A percentile compares a stretch with the other conserved stretches of the same genome.
Evolutionary conservation across 2,113 vertebrate species (phyloP).

Genomic region (Hippocampus zosterae): DNA sequence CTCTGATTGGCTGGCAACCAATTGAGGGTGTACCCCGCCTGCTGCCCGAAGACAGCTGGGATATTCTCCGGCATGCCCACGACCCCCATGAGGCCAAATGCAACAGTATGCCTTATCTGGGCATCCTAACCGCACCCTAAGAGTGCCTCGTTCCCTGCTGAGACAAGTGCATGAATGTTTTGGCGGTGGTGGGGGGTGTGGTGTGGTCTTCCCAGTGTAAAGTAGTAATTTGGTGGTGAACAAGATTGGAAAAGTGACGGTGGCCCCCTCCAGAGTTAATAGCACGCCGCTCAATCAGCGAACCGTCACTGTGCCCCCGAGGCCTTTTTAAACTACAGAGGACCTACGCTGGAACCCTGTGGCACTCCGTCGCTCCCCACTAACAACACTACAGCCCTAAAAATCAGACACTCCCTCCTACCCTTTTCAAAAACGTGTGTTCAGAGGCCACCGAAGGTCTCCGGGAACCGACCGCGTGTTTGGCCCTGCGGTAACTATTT

Average conservation of each 20-base stretch:
- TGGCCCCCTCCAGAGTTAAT: constrained; percentile 42
- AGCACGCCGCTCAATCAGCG: constrained; percentile 52
- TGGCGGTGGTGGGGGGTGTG: constrained; percentile 28
- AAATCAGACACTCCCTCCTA: constrained; percentile 8
- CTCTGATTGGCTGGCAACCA: no score
- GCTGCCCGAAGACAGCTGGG: no score
- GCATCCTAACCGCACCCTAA: constrained; percentile 39
- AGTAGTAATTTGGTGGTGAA: constrained; percentile 64
- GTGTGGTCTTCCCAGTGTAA: constrained; percentile 37
- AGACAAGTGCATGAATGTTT: constrained; percentile 58
- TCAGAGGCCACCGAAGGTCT: constrained; percentile 5
- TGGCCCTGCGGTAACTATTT: constrained; percentile 36
- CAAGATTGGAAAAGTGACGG: constrained; percentile 52
- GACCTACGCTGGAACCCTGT: constrained; percentile 38
- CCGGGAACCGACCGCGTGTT: constrained; percentile 27
- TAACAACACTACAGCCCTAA: constrained; percentile 27
- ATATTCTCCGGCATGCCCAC: no score
- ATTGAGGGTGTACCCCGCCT: no score
- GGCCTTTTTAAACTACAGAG: constrained; percentile 41
- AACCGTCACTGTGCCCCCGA: constrained; percentile 60
- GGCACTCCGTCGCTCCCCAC: constrained; percentile 52
- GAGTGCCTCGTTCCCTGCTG: constrained; percentile 36
- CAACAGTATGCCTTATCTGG: constrained; percentile 40
- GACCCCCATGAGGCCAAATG: not conserved
- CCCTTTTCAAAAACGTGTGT: constrained; percentile 12